Percentiles rank a stretch among this genome's conserved stretches.
phyloP scores from a whole-genome alignment of 2,888 invertebrate genomes.

The Synanthedon myopaeformis region DNA sequence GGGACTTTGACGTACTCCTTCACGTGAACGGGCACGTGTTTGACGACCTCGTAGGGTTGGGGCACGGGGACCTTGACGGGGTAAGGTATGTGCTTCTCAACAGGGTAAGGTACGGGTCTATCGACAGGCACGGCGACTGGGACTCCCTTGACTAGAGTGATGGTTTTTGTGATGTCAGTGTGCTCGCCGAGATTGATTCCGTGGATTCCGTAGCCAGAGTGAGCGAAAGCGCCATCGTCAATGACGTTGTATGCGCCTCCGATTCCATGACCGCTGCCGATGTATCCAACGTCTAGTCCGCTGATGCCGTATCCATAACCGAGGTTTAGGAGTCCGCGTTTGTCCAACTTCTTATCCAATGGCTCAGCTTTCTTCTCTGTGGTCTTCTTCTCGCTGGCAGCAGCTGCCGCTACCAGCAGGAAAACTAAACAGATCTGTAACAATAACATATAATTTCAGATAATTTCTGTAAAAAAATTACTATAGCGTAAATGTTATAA shows the following conservation, averaged over 20 bases:
- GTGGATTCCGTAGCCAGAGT: slow-evolving; percentile 25
- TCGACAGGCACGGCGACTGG: slow-evolving; percentile 75
- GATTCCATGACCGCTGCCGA: slow-evolving; percentile 72
- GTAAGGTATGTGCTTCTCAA: slow-evolving; percentile 76
- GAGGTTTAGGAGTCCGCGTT: slow-evolving; percentile 82
- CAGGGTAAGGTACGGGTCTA: slow-evolving; percentile 72
- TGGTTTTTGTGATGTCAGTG: slow-evolving; percentile 72
- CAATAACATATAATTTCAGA: slow-evolving; percentile 6
- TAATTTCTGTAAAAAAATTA: no score
- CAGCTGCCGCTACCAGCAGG: slow-evolving; percentile 81
- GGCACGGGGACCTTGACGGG: slow-evolving; percentile 77
- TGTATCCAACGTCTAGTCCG: slow-evolving; percentile 80
- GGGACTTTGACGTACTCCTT: slow-evolving; percentile 85
- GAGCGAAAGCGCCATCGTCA: slow-evolving; percentile 30
- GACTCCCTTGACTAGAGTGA: slow-evolving; percentile 76
- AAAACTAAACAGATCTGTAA: slow-evolving; percentile 78
- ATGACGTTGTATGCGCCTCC: slow-evolving; percentile 65
- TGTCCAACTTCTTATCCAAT: slow-evolving; percentile 82
- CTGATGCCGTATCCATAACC: slow-evolving; percentile 84
- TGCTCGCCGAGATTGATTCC: slow-evolving; percentile 48
- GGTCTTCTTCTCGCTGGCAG: slow-evolving; percentile 76
- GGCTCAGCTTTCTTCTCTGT: slow-evolving; percentile 69
- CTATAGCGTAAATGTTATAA: not conserved
- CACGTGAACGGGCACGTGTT: slow-evolving; percentile 78
- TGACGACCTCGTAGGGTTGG: slow-evolving; percentile 79